Evolutionary conservation across 1,140 invertebrate genomes (phyloP).

Genomic region (Bombus polaris): DNA sequence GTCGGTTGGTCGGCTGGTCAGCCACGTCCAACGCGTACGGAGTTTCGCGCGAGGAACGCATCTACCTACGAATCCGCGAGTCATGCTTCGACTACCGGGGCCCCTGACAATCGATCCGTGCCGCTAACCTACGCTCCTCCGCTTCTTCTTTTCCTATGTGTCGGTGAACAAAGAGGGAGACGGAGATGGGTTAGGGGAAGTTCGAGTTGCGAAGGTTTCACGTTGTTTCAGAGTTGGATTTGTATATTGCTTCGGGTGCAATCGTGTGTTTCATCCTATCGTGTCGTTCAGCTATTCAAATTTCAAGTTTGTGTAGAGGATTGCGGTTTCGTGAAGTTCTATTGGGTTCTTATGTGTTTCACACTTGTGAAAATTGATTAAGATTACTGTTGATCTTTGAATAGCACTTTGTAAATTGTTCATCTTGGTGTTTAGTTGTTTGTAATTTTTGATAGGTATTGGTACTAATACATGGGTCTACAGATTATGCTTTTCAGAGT

Average conservation of each 20-base stretch:
- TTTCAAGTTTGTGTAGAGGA: not conserved
- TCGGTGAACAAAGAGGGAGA: not conserved
- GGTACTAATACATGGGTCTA: no score
- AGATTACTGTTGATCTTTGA: no score
- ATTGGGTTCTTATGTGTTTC: not conserved
- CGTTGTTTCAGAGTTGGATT: not conserved
- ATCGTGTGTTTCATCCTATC: not conserved
- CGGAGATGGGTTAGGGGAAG: not conserved
- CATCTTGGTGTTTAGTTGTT: no score
- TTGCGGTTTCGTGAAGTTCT: not conserved
- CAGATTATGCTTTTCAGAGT: no score
- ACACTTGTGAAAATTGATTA: not conserved
- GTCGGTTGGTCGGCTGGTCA: conserved; percentile 76
- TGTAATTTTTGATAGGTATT: no score
- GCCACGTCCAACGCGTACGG: conserved; percentile 69
- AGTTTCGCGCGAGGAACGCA: conserved; percentile 66
- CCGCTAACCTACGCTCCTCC: conserved; percentile 48
- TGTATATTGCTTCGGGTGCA: not conserved
- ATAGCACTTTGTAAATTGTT: no score
- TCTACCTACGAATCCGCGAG: conserved; percentile 67
- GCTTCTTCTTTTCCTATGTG: conserved; percentile 48
- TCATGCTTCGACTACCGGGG: conserved; percentile 65
- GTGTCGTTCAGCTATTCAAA: not conserved
- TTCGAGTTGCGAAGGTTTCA: not conserved
- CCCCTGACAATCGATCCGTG: conserved; percentile 64